A percentile compares a stretch with the other conserved stretches of the same genome.
Conservation (phyloP, 37 sponge, comb jelly and placozoan genomes). For the Agelas oroides region DNA sequence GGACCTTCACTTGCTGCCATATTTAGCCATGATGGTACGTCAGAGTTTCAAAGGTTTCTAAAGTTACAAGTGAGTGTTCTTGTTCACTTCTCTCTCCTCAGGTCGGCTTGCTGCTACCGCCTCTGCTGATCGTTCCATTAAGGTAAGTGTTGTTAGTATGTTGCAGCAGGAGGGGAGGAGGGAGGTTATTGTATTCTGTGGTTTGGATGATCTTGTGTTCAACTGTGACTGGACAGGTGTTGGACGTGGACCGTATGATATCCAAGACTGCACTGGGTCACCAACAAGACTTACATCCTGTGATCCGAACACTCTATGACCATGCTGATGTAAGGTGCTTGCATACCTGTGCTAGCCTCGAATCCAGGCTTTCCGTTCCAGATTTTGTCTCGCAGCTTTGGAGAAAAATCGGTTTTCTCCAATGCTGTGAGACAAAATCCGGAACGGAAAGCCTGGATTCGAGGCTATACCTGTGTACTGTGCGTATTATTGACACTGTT, state of each 20-base stretch:
- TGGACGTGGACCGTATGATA: constrained; percentile 93
- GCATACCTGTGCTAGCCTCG: too few species aligned
- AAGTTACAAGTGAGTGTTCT: too few species aligned
- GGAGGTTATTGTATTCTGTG: too few species aligned
- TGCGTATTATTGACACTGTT: too few species aligned
- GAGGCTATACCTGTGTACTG: too few species aligned
- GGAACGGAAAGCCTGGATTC: too few species aligned
- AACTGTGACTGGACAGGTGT: constrained; percentile 55
- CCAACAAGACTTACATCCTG: constrained; percentile 84
- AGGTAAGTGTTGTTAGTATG: constrained; percentile 52
- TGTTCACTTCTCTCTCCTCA: constrained; percentile 1
- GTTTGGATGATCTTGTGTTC: too few species aligned
- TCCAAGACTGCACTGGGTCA: constrained; percentile 63
- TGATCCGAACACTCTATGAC: constrained; percentile 93
- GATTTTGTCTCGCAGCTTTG: too few species aligned
- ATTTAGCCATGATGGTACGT: constrained; percentile 88
- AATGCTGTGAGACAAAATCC: too few species aligned
- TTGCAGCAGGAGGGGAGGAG: too few species aligned
- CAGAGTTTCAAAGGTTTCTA: background rate
- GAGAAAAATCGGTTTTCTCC: too few species aligned
- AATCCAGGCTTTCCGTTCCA: too few species aligned
- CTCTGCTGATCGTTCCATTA: constrained; percentile 83
- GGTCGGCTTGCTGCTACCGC: constrained; percentile 84
- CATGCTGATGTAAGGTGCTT: constrained; percentile 67
- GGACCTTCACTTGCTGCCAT: constrained; percentile 68